These are phyloP conservation scores for Phrynocephalus forsythii DNA, from an alignment of 2,797 vertebrate genomes.

Conservation along the genomic window DNA sequence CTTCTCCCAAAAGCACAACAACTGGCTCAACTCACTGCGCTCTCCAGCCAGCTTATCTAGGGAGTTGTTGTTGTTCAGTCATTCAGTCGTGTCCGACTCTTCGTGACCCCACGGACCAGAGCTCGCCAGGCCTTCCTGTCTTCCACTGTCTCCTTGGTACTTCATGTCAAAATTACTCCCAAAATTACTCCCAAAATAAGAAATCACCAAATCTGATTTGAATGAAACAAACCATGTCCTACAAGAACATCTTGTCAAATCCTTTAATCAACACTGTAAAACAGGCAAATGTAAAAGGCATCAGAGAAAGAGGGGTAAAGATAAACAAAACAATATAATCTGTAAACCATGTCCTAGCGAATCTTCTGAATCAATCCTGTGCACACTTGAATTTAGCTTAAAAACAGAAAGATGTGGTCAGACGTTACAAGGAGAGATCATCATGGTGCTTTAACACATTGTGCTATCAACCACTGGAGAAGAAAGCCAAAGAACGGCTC, in stretches of 20 bases:
- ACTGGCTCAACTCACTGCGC: too few relatives aligned
- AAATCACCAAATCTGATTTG: constrained; percentile 1
- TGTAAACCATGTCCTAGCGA: constrained; percentile 55
- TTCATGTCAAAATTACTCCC: not conserved
- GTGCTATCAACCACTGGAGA: constrained; percentile 40
- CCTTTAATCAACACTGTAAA: constrained; percentile 69
- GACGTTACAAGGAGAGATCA: constrained; percentile 44
- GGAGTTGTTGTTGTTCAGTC: too few relatives aligned
- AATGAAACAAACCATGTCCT: constrained; percentile 44
- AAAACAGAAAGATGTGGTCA: constrained; percentile 44
- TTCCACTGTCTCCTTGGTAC: too few relatives aligned
- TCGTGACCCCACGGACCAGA: too few relatives aligned
- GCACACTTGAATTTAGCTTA: constrained; percentile 31
- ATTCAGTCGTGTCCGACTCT: too few relatives aligned
- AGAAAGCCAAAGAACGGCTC: constrained; percentile 9
- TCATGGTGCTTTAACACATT: constrained; percentile 40
- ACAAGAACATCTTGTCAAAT: constrained; percentile 58
- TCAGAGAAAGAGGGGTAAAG: constrained; percentile 35
- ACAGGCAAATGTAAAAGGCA: constrained; percentile 58
- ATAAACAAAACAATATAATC: constrained; percentile 56
- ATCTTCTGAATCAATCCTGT: constrained; percentile 53
- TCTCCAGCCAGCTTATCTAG: too few relatives aligned
- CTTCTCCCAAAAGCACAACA: too few relatives aligned
- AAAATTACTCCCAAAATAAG: fast-evolving
- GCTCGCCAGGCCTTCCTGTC: too few relatives aligned